Conservation (phyloP, 2,113 vertebrate genomes). For the Perca flavescens region DNA sequence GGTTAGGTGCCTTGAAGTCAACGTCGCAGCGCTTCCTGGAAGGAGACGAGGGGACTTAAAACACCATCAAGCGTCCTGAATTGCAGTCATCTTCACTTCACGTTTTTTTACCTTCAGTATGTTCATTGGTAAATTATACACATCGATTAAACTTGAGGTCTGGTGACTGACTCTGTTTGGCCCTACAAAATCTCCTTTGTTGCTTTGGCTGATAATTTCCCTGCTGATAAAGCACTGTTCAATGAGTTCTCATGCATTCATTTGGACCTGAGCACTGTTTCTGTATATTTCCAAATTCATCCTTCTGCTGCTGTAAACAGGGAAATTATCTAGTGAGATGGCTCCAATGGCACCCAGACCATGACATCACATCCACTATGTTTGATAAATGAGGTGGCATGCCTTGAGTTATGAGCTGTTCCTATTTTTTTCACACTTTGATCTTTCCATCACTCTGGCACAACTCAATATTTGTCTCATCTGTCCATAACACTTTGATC, state of each 20-base stretch:
- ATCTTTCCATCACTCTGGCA: constrained; percentile 3
- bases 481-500: constrained; percentile 16
- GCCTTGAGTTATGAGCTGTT: neutral
- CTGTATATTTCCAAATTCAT: neutral
- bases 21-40: no score
- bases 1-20: no score
- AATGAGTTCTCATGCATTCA: neutral
- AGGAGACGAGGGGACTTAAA: no score
- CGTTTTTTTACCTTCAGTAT: neutral
- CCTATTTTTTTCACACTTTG: neutral
- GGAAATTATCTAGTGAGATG: constrained; percentile 25
- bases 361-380: constrained; percentile 7
- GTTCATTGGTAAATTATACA: neutral
- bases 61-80: neutral
- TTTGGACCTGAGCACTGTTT: neutral
- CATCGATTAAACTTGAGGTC: neutral
- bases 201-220: neutral
- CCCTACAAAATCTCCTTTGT: neutral
- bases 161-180: neutral
- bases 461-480: neutral
- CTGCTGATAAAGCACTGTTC: neutral
- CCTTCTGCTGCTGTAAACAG: neutral
- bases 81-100: neutral
- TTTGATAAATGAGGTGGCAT: constrained; percentile 30
- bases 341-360: constrained; percentile 8